Conservation (phyloP, 53 echinoderm and acorn worm species). For the Antedon mediterranea region DNA sequence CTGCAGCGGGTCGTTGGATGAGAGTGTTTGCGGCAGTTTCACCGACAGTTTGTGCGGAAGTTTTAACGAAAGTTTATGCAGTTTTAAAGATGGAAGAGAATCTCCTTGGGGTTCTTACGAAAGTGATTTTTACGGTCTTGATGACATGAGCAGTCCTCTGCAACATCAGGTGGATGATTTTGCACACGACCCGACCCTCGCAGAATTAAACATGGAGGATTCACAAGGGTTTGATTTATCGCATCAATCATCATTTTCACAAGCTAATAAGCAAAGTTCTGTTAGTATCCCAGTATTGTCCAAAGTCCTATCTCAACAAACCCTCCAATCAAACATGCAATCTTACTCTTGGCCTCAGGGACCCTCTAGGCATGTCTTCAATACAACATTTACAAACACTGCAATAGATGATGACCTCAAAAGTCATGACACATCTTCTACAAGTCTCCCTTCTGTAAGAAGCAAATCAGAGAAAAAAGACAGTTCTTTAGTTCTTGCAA, state of each 20-base stretch:
- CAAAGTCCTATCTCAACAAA: background rate
- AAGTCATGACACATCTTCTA: background rate
- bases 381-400: background rate
- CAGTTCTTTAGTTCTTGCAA: background rate
- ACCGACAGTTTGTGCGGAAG: background rate
- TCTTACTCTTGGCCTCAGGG: background rate
- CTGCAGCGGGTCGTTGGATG: conserved; percentile 27
- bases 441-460: background rate
- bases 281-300: background rate
- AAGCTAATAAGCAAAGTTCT: background rate
- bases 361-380: background rate
- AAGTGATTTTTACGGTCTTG: conserved; percentile 40
- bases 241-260: background rate
- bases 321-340: background rate
- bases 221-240: conserved; percentile 35
- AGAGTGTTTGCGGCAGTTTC: conserved; percentile 13
- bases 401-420: background rate
- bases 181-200: conserved; percentile 52
- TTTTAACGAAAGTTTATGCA: conserved; percentile 3
- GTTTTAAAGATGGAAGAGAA: conserved; percentile 36
- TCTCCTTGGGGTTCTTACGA: conserved; percentile 40
- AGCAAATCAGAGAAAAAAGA: background rate
- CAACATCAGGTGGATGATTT: conserved; percentile 45
- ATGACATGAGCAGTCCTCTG: conserved; percentile 47
- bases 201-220: conserved; percentile 92